Base-by-base conservation (phyloP, 2,113 vertebrate genomes). In the Neopipo cinnamomea region DNA sequence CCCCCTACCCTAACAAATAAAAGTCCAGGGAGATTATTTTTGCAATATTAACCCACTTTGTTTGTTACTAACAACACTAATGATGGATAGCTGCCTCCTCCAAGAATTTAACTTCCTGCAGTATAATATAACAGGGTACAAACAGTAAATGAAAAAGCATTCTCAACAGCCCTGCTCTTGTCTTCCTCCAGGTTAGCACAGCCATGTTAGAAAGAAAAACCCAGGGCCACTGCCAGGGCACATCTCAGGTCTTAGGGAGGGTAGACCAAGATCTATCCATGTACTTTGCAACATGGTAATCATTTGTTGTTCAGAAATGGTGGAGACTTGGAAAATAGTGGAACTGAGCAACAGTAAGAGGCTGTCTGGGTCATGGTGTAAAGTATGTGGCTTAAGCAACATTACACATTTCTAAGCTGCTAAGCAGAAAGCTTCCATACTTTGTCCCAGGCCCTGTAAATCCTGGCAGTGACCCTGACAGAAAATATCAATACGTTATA, bases 141-240 rank as follows among this genome's bases (percentile, higher is more conserved):
- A 83, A 78, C 7, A 68, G 50, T 82, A 74, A 53, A 66, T 61
- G 31, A 61, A 58, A 89, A 89, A 95, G 84, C 91, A 67, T 92
- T 96, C 90, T 93, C 42, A 76, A 89, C 70, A 91, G 58, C 53
- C 25, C 39, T 74, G 41, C 66, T 87, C 42, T 68, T 63, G 25
- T 67, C 44, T 77, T 86, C 68, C 63, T 74, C 78, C 53, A 74
- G 52, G 96, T 96, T 95, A 96, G 93, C 92, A 91, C 89, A 96
- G 89, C 70, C 84, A 85, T n/a, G 81, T 96, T 97, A 96, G 95
- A 97, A 91, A 78, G 88, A 80, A 91, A 95, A 96, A 84, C 22
- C 28, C 35, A 95, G 93, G 93, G 93, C 94, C 95, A 95, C 88
- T 94, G 96, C 95, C 96, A 97, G 91, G 93, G 59, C 46, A 85